Evolutionary conservation across 2,797 vertebrate genomes (phyloP), one percentile per base, ranked within the genome.

Genomic region (Phyllotis vaccarum): DNA sequence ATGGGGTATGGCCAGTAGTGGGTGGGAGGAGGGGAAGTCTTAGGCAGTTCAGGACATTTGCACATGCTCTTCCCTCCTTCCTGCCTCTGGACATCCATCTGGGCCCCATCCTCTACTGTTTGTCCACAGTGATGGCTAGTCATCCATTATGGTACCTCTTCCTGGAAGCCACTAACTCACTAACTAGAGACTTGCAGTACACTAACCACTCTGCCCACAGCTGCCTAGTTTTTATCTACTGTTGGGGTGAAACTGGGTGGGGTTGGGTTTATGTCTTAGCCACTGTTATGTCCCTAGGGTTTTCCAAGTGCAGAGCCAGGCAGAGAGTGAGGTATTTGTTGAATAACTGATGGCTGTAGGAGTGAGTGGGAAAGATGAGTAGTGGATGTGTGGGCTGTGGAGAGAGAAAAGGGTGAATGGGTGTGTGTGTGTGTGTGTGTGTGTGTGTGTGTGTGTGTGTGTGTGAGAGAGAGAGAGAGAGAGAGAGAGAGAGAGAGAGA

Each of bases 101-200:
- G 11, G 21, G 27, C 22, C 12, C 54, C 46, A 19, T 24, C 3
- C 21, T 54, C 34, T 0, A 24, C 0, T 0, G 17, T 40, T 66
- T 86, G 46, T 11, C 6, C 3, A 24, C 3, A 3, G 34, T 37
- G 40, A 76, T n/a, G 72, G 22, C 68, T 31, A 13, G 14, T 37
- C 37, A 34, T 76, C 9, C 52, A 5, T 29, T 29, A 12, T 5
- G 56, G 6, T 37, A 2, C 37, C 68, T 80, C 89, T 79, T 96
- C 79, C 78, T 46, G 82, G 88, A 81, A 92, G 90, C 34, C 66
- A 60, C 14, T 27, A 27, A 7, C 43, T 49, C 0, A 0, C 62
- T 17, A 64, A 46, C 6, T 7, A 66, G 79, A 89, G 68, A 70
- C 78, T 22, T 64, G 72, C 12, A 24, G 0, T 16, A 79, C 14